phyloP scores from a whole-genome alignment of 2,888 invertebrate genomes.

The Scrobipalpa atriplicella region DNA sequence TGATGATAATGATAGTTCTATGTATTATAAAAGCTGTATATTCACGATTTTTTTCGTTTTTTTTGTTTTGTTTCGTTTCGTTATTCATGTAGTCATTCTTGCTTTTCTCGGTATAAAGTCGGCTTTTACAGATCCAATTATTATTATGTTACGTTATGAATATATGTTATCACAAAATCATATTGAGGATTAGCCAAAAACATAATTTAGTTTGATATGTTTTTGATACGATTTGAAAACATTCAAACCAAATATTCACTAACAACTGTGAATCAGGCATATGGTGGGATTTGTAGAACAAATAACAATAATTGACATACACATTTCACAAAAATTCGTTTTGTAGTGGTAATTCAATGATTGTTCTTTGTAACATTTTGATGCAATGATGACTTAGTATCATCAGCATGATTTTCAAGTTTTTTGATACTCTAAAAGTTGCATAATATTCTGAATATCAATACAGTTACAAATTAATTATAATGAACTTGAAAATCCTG shows the following conservation, averaged over 20 bases:
- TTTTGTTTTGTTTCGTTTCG: too few species aligned
- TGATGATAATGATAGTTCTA: too few species aligned
- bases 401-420: not conserved
- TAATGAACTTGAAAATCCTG: slow-evolving; percentile 1
- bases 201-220: not conserved
- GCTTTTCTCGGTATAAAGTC: too few species aligned
- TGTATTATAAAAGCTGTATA: too few species aligned
- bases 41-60: too few species aligned
- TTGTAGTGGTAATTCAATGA: not conserved
- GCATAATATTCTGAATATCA: too few species aligned
- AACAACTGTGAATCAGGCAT: slow-evolving; percentile 12
- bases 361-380: not conserved
- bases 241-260: not conserved
- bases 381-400: not conserved
- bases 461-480: not conserved
- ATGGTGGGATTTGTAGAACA: not conserved
- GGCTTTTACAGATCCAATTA: too few species aligned
- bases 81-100: too few species aligned
- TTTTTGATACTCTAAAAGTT: not conserved
- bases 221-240: not conserved
- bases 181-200: not conserved
- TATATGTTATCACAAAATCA: not conserved
- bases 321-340: not conserved
- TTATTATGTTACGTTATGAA: not conserved
- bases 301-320: not conserved